Percentiles rank a stretch among this genome's conserved stretches.
Conservation (phyloP, 1,140 invertebrate genomes). For the Aphis craccivora region DNA sequence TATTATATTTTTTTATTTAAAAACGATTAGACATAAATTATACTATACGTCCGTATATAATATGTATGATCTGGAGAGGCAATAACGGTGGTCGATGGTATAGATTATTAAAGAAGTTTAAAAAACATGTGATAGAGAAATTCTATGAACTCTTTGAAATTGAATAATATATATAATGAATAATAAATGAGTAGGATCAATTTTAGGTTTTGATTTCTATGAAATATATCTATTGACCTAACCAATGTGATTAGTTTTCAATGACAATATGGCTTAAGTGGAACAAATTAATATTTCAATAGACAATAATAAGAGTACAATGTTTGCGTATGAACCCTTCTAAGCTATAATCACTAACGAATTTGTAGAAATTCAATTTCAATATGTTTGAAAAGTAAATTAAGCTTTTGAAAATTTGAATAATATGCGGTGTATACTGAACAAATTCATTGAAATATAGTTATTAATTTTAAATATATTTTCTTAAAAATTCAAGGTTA, state of each 20-base stretch:
- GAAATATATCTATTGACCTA: background rate
- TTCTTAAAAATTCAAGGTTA: slow-evolving; percentile 12
- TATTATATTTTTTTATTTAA: background rate
- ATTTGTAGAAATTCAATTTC: background rate
- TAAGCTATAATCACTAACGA: background rate
- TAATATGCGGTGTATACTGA: background rate
- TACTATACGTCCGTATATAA: background rate
- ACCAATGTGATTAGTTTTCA: background rate
- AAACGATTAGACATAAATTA: background rate
- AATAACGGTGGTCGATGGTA: background rate
- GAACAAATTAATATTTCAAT: background rate
- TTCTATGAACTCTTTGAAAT: background rate
- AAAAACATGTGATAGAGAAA: background rate
- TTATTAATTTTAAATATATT: background rate
- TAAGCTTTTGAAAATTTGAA: background rate
- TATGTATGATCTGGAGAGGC: background rate
- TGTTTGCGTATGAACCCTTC: background rate
- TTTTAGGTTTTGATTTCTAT: background rate
- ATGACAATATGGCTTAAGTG: background rate
- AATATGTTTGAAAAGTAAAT: background rate
- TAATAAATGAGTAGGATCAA: background rate
- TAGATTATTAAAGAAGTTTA: background rate
- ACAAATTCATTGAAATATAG: background rate
- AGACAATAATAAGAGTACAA: background rate
- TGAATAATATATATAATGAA: background rate